phyloP scores from a whole-genome alignment of 2,888 invertebrate genomes.

The Drosophila meridionalis region DNA sequence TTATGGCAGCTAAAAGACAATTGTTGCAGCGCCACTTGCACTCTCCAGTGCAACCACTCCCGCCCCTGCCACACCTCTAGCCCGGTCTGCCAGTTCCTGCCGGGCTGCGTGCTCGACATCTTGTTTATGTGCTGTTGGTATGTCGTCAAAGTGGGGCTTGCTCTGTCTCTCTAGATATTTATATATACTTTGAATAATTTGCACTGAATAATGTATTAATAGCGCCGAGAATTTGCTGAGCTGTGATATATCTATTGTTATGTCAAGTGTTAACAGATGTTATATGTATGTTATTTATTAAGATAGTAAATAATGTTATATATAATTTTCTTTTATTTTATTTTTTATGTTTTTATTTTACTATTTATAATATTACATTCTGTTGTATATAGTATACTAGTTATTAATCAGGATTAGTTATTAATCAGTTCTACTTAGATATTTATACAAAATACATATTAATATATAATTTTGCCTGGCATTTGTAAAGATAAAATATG shows the following conservation, averaged over 20 bases:
- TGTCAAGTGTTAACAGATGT: no score
- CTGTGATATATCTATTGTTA: not conserved
- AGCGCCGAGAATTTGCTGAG: not conserved
- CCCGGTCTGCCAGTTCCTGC: not conserved
- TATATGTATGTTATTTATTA: no score
- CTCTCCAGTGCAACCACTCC: not conserved
- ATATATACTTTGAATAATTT: conserved; percentile 6
- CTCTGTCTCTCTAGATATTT: not conserved
- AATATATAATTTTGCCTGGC: no score
- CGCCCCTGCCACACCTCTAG: not conserved
- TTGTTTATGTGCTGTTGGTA: conserved; percentile 22
- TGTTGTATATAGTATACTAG: no score
- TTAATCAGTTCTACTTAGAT: no score
- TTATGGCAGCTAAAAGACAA: conserved; percentile 46
- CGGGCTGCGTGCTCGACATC: conserved; percentile 13
- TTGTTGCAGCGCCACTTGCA: conserved; percentile 34
- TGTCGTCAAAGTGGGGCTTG: conserved; percentile 11
- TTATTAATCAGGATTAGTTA: no score
- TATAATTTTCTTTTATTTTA: no score
- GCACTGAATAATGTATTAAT: not conserved
- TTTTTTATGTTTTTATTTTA: no score
- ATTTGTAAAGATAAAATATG: no score
- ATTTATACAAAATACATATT: no score
- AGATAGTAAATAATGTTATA: no score
- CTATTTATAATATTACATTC: no score